Evolutionary conservation across 2,888 invertebrate species (phyloP).

Genomic region (Trichopoda pennipes): DNA sequence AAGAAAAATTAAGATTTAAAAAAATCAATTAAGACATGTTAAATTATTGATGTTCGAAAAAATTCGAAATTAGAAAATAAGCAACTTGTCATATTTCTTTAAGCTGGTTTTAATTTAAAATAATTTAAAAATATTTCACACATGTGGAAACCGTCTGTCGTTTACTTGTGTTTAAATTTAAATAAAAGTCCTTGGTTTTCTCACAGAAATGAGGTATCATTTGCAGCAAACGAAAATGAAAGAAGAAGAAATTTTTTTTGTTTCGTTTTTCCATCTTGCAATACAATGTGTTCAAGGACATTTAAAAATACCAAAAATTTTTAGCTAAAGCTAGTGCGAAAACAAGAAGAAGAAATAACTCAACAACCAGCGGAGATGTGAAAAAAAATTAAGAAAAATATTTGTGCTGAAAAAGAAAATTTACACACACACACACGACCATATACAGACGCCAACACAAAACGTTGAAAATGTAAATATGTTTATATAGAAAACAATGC

Average conservation of each 20-base stretch:
- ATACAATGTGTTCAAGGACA: constrained; percentile 76
- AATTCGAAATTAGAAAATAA: constrained; percentile 1
- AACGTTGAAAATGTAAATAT: not conserved
- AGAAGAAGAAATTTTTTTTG: constrained; percentile 1
- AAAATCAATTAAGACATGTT: too few species aligned
- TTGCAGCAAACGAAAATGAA: not conserved
- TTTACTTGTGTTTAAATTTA: not conserved
- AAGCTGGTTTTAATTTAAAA: not conserved
- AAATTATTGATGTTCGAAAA: constrained; percentile 5
- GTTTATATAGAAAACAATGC: not conserved
- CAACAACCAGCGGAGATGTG: not conserved
- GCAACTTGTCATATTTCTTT: not conserved
- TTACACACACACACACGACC: not conserved
- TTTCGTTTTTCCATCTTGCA: constrained; percentile 29
- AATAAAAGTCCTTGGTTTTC: not conserved
- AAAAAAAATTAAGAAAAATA: constrained; percentile 23
- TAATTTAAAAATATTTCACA: not conserved
- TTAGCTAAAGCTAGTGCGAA: constrained; percentile 73
- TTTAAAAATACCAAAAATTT: constrained; percentile 77
- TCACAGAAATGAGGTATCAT: constrained; percentile 16
- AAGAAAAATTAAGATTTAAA: too few species aligned
- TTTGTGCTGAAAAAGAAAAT: constrained; percentile 22
- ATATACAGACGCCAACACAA: not conserved
- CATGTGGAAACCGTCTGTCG: too few species aligned
- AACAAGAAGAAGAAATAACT: not conserved